Base-by-base conservation (phyloP, 2,113 vertebrate species). In the Datnioides undecimradiatus region DNA sequence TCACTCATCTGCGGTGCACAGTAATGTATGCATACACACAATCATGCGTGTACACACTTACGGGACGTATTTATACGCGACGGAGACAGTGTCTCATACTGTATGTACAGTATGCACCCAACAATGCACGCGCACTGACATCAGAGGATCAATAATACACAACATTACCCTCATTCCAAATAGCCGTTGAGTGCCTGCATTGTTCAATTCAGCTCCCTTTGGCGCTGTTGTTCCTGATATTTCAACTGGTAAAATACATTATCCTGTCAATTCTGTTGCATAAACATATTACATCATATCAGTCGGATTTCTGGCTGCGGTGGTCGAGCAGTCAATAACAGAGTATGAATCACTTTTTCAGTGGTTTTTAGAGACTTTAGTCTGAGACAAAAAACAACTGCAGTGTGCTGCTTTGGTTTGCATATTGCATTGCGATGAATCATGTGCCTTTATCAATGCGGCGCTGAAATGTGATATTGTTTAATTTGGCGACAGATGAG, bases 301-400 rank as follows among this genome's bases (percentile, higher is more conserved):
- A 74, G 72, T 33, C 9, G 1, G 41, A 79, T 82, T 75, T 77
- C 59, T 14, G 60, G 75, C 84, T 27, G 74, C 19, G 75, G 73
- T 83, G 80, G 80, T 86, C 75, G 65, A 25, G 80, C 70, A 92
- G 79, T 89, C 89, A 91, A 74, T 78, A 88, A 79, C 73, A 83
- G 77, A 91, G 75, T 11, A 76, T 90, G 90, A 92, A 77, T 92
- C 88, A 89, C 80, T 58, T 82, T 90, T 88, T 87, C 82, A 72
- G 89, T 91, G 90, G 84, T 86, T 87, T 86, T 59, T 46, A 25
- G 49, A 83, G 25, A 79, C 68, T 81, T 81, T 40, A 75, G 74
- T 82, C 75, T 82, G 73, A 76, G 62, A 76, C 62, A 73, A 85
- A 85, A 84, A 67, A 49, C 36, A 69, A 40, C 25, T 73, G 58